phyloP scores from a whole-genome alignment of 2,888 invertebrate genomes.

The Corbicula japonica region DNA sequence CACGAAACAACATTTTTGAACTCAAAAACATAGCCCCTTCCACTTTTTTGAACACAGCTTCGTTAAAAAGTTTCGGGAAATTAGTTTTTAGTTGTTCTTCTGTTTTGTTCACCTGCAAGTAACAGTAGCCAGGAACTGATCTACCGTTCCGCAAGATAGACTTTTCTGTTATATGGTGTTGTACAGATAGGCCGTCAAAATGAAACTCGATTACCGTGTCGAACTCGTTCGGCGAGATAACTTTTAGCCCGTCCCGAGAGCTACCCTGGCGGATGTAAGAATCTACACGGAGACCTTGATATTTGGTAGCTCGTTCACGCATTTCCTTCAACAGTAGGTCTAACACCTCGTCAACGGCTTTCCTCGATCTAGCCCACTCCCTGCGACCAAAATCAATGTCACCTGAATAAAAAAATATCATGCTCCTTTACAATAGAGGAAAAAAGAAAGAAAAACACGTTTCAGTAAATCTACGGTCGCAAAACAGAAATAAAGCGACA shows the following conservation, averaged over 20 bases:
- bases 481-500: too few species aligned
- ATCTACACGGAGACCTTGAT: slow-evolving; percentile 36
- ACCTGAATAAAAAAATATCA: too few species aligned
- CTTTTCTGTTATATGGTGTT: neutral
- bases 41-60: slow-evolving; percentile 18
- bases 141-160: slow-evolving; percentile 1
- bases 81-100: slow-evolving; percentile 2
- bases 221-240: slow-evolving; percentile 59
- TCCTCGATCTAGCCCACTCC: slow-evolving; percentile 37
- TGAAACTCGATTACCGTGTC: slow-evolving; percentile 57
- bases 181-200: slow-evolving; percentile 47
- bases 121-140: slow-evolving; percentile 36
- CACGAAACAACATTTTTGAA: slow-evolving; percentile 33
- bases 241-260: slow-evolving; percentile 63
- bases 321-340: slow-evolving; percentile 24
- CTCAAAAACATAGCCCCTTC: slow-evolving; percentile 16
- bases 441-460: too few species aligned
- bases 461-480: too few species aligned
- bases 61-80: slow-evolving; percentile 27
- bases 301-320: slow-evolving; percentile 13
- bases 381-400: slow-evolving; percentile 32
- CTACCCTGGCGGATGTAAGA: slow-evolving; percentile 60
- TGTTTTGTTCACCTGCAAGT: slow-evolving; percentile 11
- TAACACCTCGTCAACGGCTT: slow-evolving; percentile 28
- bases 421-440: too few species aligned